These are phyloP conservation scores for Pelmatolapia mariae DNA, from an alignment of 2,113 vertebrate species.

Conservation along the genomic window DNA sequence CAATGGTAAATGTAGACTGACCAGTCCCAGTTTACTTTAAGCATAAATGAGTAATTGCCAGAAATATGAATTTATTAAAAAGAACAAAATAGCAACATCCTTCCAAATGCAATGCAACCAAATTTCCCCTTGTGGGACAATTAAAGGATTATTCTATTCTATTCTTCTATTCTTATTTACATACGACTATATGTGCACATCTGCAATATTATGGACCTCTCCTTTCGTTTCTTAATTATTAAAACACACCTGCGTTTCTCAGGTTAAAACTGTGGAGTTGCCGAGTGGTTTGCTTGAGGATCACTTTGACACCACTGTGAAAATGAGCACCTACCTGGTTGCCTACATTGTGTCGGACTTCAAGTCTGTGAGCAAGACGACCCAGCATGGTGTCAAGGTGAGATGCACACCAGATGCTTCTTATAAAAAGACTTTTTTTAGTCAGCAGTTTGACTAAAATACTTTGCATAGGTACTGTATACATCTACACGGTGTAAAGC, in stretches of 20 bases:
- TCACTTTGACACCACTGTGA: conserved; percentile 83
- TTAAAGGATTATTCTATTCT: too few species aligned
- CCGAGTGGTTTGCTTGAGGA: conserved; percentile 80
- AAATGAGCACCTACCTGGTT: conserved; percentile 91
- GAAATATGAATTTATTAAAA: background rate
- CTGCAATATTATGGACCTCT: background rate
- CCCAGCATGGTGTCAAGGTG: conserved; percentile 81
- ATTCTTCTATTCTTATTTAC: background rate
- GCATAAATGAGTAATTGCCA: fast-evolving
- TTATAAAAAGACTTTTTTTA: background rate
- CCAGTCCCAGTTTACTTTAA: background rate
- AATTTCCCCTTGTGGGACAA: too few species aligned
- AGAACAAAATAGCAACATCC: too few species aligned
- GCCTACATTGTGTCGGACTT: conserved; percentile 92
- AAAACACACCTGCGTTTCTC: background rate
- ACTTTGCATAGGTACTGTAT: background rate
- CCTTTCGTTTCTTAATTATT: background rate
- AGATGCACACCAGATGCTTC: background rate
- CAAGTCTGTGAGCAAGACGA: conserved; percentile 82
- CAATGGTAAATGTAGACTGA: conserved; percentile 64
- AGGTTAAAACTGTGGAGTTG: conserved; percentile 78
- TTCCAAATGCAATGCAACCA: too few species aligned
- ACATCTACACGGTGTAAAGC: fast-evolving
- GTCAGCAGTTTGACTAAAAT: background rate
- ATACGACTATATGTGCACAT: background rate